Evolutionary conservation across 2,888 invertebrate species (phyloP), one percentile per base, ranked within the genome.

Genomic region (Watsonalla binaria): DNA sequence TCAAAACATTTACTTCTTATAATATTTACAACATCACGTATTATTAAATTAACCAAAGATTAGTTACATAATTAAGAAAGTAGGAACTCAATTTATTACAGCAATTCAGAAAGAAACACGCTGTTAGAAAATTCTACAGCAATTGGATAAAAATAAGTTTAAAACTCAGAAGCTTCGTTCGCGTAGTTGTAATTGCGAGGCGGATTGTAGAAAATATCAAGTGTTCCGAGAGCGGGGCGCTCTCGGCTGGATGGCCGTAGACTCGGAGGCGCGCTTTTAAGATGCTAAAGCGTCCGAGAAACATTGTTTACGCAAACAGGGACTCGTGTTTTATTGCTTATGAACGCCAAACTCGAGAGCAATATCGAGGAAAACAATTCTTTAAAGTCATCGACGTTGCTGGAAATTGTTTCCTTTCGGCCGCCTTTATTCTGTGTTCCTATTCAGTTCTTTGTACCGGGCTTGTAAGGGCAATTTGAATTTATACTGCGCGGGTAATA

Each of bases 301-400:
- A 78, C 76, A 75, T 72, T 80, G 81, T 78, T 80, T 76, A 66
- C 68, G 63, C 64, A 66, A 69, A 68, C 59, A 68, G 71, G 64
- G 70, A 66, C 65, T 69, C 68, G 63, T 70, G 64, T 73, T 82
- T 80, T 81, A 81, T 80, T 78, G 78, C 79, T 73, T 76, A 78
- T 75, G 68, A 77, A 75, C 65, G 66, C 68, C 55, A 59, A 67
- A 61, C 54, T 63, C 64, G 58, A 68, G 66, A 61, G 70, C 74
- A 76, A 80, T 79, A 79, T 78, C 65, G 68, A 56, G 61, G 65
- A 65, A 74, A 75, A 74, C 74, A 74, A 75, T 72, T 73, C 68
- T 72, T 68, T 68, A 56, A 60, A 65, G 60, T 62, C 60, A 62
- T 62, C 62, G 59, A 61, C 63, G 66, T 64, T 64, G 62, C 55